Percentiles rank a stretch among this genome's conserved stretches.
Evolutionary conservation across 2,113 vertebrate species (phyloP).

Genomic region (Psittacula cyanocephala): DNA sequence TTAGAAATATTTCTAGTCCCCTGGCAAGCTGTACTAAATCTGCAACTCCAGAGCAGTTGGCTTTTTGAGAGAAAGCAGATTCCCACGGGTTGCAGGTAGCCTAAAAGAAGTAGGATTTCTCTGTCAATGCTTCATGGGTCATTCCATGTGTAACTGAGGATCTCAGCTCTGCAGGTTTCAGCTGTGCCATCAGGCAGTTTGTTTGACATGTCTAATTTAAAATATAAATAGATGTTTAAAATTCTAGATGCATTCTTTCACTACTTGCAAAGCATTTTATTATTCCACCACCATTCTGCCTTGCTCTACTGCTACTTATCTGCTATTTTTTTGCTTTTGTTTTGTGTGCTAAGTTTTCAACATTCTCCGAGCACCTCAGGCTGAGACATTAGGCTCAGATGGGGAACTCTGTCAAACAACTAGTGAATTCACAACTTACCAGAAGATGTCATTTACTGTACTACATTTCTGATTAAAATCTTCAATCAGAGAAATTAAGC

Average conservation of each 20-base stretch:
- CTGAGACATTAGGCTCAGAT: conserved; percentile 65
- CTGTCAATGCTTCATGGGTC: conserved; percentile 8
- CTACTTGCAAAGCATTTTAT: conserved; percentile 23
- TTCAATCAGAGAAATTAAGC: conserved; percentile 66
- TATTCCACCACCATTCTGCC: conserved; percentile 17
- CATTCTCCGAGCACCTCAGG: conserved; percentile 56
- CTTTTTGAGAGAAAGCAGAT: conserved; percentile 41
- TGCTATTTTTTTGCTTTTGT: conserved; percentile 48
- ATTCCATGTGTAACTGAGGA: background rate
- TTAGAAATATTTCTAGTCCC: background rate
- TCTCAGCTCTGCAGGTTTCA: background rate
- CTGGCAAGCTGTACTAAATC: conserved; percentile 47
- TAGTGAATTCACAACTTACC: conserved; percentile 61
- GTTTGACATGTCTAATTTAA: conserved; percentile 44
- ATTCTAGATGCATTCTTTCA: conserved; percentile 19
- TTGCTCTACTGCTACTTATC: conserved; percentile 25
- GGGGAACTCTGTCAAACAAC: conserved; percentile 54
- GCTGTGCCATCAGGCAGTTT: conserved; percentile 40
- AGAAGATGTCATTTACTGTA: conserved; percentile 70
- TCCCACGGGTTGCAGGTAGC: background rate
- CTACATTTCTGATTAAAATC: conserved; percentile 73
- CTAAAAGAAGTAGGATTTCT: conserved; percentile 36
- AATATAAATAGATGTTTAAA: conserved; percentile 49
- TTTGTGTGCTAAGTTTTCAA: conserved; percentile 45
- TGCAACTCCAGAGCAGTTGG: conserved; percentile 58